Percentiles rank a stretch among this genome's conserved stretches.
Evolutionary conservation across 2,797 vertebrate genomes (phyloP).

Genomic region (Lates japonicus): DNA sequence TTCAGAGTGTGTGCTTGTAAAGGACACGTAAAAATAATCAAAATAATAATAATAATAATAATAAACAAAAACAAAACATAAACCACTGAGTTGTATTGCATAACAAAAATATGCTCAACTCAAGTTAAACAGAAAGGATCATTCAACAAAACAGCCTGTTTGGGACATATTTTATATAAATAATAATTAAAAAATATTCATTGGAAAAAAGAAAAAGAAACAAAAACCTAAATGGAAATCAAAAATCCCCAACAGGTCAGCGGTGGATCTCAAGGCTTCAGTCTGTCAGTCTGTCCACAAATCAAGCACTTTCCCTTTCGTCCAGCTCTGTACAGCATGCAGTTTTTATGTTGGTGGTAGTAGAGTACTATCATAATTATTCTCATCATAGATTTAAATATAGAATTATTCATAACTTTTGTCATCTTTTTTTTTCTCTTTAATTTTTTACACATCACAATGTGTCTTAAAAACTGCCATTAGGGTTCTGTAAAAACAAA

Average conservation of each 20-base stretch:
- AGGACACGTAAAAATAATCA: conserved; percentile 4
- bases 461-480: conserved; percentile 83
- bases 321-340: conserved; percentile 89
- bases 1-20: background rate
- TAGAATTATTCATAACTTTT: conserved; percentile 79
- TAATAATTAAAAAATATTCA: conserved; percentile 89
- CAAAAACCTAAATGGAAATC: conserved; percentile 67
- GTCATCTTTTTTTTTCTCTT: conserved; percentile 62
- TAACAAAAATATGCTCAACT: conserved; percentile 49
- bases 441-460: conserved; percentile 81
- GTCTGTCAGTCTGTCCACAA: conserved; percentile 63
- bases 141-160: conserved; percentile 80
- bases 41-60: conserved; percentile 27
- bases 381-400: conserved; percentile 79
- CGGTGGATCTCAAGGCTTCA: conserved; percentile 64
- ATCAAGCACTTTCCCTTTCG: conserved; percentile 78
- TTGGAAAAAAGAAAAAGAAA: conserved; percentile 66
- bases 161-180: conserved; percentile 90
- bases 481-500: conserved; percentile 81
- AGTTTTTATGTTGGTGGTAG: conserved; percentile 72
- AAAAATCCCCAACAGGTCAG: conserved; percentile 73
- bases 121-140: conserved; percentile 63
- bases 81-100: conserved; percentile 41
- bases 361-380: conserved; percentile 70
- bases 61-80: background rate